Conservation (phyloP, 2,113 vertebrate species). For the Periophthalmodon schlosseri region DNA sequence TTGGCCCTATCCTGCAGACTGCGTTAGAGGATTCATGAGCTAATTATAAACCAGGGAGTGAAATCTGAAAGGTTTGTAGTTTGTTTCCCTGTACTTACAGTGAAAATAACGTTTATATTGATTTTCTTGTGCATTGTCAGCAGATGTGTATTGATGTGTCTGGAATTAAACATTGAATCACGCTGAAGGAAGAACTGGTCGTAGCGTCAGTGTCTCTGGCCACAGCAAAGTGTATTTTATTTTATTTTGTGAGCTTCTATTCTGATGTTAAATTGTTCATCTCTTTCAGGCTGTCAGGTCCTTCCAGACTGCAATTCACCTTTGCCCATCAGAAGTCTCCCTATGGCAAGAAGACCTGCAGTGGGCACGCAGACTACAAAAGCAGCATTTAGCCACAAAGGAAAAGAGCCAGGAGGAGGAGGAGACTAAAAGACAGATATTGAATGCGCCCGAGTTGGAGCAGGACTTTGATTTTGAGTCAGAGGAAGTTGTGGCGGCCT, state of each 20-base stretch:
- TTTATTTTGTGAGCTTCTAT: not conserved
- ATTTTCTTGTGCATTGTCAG: conserved; percentile 16
- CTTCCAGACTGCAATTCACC: conserved; percentile 91
- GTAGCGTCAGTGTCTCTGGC: too few relatives aligned
- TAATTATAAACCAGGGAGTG: not conserved
- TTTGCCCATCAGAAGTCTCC: conserved; percentile 83
- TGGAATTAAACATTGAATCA: conserved; percentile 32
- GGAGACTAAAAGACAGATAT: conserved; percentile 55
- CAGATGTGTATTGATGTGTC: conserved; percentile 20
- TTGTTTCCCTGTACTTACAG: not conserved
- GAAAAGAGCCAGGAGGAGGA: conserved; percentile 67
- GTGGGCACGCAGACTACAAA: conserved; percentile 84
- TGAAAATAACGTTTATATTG: conserved; percentile 16
- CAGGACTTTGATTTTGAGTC: conserved; percentile 97
- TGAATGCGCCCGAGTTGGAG: conserved; percentile 77
- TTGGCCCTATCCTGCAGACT: not conserved
- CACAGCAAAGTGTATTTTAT: not conserved
- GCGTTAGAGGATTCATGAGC: not conserved
- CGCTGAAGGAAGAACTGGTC: not conserved
- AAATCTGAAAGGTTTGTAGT: not conserved
- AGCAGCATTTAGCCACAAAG: conserved; percentile 75
- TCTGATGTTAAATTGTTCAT: conserved; percentile 10
- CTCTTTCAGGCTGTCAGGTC: conserved; percentile 85
- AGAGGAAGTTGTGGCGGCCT: conserved; percentile 92
- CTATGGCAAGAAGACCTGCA: conserved; percentile 92